phyloP scores from a whole-genome alignment of 2,797 vertebrate species.

The Austrolebias charrua region DNA sequence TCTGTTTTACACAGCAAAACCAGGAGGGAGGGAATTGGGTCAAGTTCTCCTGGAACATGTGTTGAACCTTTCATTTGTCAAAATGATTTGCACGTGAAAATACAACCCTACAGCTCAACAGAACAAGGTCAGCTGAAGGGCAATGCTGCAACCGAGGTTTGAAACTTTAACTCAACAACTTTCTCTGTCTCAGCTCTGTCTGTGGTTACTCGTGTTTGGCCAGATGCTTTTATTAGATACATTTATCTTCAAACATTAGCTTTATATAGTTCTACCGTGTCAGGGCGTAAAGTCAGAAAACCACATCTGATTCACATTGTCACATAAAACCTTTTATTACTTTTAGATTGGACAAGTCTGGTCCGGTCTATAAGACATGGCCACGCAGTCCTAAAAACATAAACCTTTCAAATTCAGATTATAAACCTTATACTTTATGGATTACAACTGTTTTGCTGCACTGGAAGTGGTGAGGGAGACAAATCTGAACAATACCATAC shows the following conservation, averaged over 20 bases:
- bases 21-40: constrained; percentile 73
- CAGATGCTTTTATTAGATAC: constrained; percentile 22
- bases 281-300: constrained; percentile 14
- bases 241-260: constrained; percentile 18
- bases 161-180: constrained; percentile 31
- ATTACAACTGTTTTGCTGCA: neutral
- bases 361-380: constrained; percentile 11
- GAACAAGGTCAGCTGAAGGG: constrained; percentile 32
- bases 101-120: constrained; percentile 33
- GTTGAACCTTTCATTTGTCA: constrained; percentile 63
- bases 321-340: constrained; percentile 12
- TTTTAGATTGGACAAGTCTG: constrained; percentile 7
- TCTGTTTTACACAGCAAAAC: constrained; percentile 36
- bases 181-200: constrained; percentile 13
- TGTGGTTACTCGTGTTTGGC: constrained; percentile 24
- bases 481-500: neutral
- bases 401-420: constrained; percentile 6
- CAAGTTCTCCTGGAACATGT: constrained; percentile 56
- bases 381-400: constrained; percentile 1
- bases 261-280: neutral
- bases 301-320: constrained; percentile 10
- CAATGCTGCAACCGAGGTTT: constrained; percentile 23
- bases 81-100: constrained; percentile 40
- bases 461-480: neutral
- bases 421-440: neutral